Evolutionary conservation across 2,113 vertebrate species (phyloP).

Genomic region (Acanthochromis polyacanthus): DNA sequence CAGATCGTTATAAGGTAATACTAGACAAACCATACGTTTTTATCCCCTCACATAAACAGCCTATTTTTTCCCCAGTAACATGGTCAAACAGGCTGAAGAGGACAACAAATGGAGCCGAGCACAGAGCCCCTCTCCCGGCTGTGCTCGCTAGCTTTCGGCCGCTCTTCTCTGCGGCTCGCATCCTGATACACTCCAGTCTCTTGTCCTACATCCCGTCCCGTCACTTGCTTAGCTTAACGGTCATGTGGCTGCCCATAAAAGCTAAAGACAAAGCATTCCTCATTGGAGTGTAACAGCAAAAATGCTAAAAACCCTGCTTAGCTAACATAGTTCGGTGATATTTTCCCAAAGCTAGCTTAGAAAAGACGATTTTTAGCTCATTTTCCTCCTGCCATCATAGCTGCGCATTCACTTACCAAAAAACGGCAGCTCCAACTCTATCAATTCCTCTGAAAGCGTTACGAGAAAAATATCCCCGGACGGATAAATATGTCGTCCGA

Average conservation of each 20-base stretch:
- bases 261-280: conserved; percentile 35
- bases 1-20: not conserved
- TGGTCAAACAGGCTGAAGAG: not conserved
- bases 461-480: conserved; percentile 34
- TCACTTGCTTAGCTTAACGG: conserved; percentile 50
- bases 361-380: conserved; percentile 17
- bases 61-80: not conserved
- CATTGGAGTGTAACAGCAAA: not conserved
- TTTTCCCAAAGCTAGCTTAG: not conserved
- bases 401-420: conserved; percentile 75
- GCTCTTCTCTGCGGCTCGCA: conserved; percentile 23
- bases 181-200: conserved; percentile 41
- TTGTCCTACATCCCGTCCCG: conserved; percentile 70
- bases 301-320: not conserved
- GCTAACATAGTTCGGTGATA: not conserved
- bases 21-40: not conserved
- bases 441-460: conserved; percentile 41
- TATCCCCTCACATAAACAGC: not conserved
- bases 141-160: conserved; percentile 26
- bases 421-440: conserved; percentile 57
- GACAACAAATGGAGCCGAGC: not conserved
- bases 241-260: conserved; percentile 38
- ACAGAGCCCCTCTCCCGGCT: conserved; percentile 20
- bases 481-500: not conserved
- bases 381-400: conserved; percentile 50